phyloP scores from a whole-genome alignment of 1,140 invertebrate species.

The Euura saliciscinereae region DNA sequence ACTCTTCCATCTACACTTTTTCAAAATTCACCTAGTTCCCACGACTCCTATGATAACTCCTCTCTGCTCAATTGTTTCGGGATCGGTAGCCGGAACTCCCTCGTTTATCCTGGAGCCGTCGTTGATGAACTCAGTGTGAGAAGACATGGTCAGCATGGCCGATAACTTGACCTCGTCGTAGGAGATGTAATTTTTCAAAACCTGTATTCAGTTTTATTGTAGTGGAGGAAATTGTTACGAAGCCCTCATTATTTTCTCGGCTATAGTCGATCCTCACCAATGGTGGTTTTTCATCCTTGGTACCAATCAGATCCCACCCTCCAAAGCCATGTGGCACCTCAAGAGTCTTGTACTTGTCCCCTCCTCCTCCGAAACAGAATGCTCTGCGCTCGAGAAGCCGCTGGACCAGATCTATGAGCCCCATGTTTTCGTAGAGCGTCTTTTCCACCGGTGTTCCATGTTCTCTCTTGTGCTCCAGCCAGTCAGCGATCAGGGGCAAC shows the following conservation, averaged over 20 bases:
- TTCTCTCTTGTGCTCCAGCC: conserved; percentile 16
- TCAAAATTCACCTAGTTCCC: conserved; percentile 40
- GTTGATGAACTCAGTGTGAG: conserved; percentile 68
- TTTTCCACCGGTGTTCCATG: conserved; percentile 60
- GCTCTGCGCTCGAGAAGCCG: conserved; percentile 64
- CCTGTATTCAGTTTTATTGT: conserved; percentile 22
- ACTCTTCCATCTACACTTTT: not conserved
- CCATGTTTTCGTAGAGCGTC: conserved; percentile 63
- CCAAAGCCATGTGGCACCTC: conserved; percentile 55
- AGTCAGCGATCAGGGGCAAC: conserved; percentile 12
- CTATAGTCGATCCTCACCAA: conserved; percentile 37
- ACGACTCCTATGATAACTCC: conserved; percentile 55
- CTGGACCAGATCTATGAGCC: conserved; percentile 62
- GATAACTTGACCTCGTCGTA: conserved; percentile 69
- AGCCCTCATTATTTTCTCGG: not conserved
- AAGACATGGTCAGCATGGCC: conserved; percentile 66
- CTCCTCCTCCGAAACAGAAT: conserved; percentile 57
- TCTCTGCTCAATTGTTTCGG: conserved; percentile 44
- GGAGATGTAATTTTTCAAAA: conserved; percentile 61
- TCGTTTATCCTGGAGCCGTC: conserved; percentile 65
- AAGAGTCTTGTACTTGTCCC: conserved; percentile 61
- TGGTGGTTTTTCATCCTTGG: conserved; percentile 47
- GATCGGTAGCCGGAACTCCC: conserved; percentile 53
- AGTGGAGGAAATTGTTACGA: not conserved
- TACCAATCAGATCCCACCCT: conserved; percentile 63